A percentile compares a stretch with the other conserved stretches of the same genome.
Evolutionary conservation across 2,797 vertebrate species (phyloP).

Genomic region (Phrynocephalus guinanensis): DNA sequence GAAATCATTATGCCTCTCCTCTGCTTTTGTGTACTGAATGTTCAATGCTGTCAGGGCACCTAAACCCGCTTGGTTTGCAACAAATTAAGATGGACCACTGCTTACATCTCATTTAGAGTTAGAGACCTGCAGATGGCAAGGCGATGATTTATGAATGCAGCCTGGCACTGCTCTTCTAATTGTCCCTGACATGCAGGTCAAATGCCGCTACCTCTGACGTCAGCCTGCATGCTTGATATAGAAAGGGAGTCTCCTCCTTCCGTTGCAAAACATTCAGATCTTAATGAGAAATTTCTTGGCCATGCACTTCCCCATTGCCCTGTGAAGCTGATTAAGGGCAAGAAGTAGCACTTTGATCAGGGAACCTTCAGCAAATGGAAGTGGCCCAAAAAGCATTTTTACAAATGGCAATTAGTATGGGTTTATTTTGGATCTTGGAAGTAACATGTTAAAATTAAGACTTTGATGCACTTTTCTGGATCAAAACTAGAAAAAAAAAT

Average conservation of each 20-base stretch:
- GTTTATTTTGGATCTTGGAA: too few species aligned
- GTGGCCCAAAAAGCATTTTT: background rate
- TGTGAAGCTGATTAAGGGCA: background rate
- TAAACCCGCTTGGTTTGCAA: slow-evolving; percentile 58
- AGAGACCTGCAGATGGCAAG: slow-evolving; percentile 54
- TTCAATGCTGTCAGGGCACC: slow-evolving; percentile 38
- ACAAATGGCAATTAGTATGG: background rate
- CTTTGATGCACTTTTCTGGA: too few species aligned
- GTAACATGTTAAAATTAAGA: too few species aligned
- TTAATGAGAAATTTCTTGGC: background rate
- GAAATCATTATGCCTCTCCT: slow-evolving; percentile 17
- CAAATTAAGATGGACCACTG: slow-evolving; percentile 62
- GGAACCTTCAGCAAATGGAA: background rate
- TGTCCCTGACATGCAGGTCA: slow-evolving; percentile 47
- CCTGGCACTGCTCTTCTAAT: slow-evolving; percentile 53
- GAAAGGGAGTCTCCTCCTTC: slow-evolving; percentile 12
- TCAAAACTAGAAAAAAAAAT: too few species aligned
- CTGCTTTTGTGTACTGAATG: slow-evolving; percentile 14
- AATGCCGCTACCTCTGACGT: background rate
- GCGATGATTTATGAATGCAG: slow-evolving; percentile 58
- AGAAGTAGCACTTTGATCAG: background rate
- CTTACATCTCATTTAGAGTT: slow-evolving; percentile 65
- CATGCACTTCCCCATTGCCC: slow-evolving; percentile 3
- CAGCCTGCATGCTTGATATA: slow-evolving; percentile 45
- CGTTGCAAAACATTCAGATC: slow-evolving; percentile 32